Base-by-base conservation (phyloP, 30 jellyfish, hydroid and myxozoan species). In the Mastigias papua region DNA sequence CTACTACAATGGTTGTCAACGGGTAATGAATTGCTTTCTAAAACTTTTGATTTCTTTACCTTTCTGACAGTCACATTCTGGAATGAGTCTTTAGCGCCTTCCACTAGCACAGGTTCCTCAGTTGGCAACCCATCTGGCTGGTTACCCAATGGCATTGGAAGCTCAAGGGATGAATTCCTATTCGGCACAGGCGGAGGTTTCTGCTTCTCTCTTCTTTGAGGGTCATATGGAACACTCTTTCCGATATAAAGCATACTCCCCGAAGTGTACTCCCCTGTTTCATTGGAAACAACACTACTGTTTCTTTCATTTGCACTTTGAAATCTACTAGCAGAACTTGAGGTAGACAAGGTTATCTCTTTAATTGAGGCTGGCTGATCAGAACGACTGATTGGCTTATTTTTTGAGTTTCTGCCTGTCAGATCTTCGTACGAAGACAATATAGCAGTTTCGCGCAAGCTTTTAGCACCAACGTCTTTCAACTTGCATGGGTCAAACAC, bases 381-480 rank as follows among this genome's bases (percentile, higher is more conserved):
- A 28, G 96, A 74, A 48, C 96, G 71, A 2, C 78, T 90, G 20
- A 87, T 63, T 2, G 96, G 96, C 17, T 75, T 74, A 65, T 87
- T 87, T 49, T 63, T 87, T 0, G 90, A 67, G 34, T 70, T 78
- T 31, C 70, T 65, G 37, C 61, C 22, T 20, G 86, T 48, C 20
- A 76, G 49, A 32, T 87, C 96, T 78, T 76, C 96, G 50, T 66
- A 75, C 30, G 96, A 87, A 28, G 96, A 87, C 29, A 87, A 48
- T 29, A 87, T 76, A 22, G 90, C 96, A 1, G 96, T 87, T 76
- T 87, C 96, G 28, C 96, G 35, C 94, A 85, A 54, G 1, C 48
- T 1, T 25, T 77, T 69, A 0, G 68, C 84, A n/a, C 84, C 49
- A 0, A 6, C 73, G 11, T 64, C 88, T n/a, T 85, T 62, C 76